Evolutionary conservation across 2,113 vertebrate species (phyloP), one percentile per base, ranked within the genome.

Genomic region (Probosciger aterrimus): DNA sequence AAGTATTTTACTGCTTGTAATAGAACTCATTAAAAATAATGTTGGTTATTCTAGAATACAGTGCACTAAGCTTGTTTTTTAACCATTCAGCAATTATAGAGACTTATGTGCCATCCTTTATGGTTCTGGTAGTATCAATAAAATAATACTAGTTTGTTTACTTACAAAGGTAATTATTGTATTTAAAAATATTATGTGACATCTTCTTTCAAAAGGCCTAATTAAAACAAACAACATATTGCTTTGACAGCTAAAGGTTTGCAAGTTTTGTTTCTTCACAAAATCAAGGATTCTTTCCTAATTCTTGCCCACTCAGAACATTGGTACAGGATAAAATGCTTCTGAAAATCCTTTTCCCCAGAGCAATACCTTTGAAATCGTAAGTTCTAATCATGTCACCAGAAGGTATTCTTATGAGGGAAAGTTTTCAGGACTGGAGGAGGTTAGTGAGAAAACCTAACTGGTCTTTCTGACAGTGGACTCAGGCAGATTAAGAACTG

Each of bases 11-110:
- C 52, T 10, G 39, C 59, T 92, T 88, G 82, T 86, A 94, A 82
- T 55, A 81, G 93, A 92, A 92, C 43, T 93, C 74, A 95, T 95
- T 92, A 96, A 95, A 96, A 96, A 70, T 55, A 76, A 94, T 70
- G 62, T 68, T 94, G 60, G 53, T 68, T 95, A 79, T 92, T 79
- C 84, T 80, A 50, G 68, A 83, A 76, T 31, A 55, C 52, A 73
- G 55, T 88, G 60, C 78, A 81, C 14, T 70, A 83, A 97, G 80
- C 62, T 94, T 63, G 41, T 23, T 63, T 92, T 93, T 73, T 95
- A 93, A 75, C 35, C 76, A 79, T 70, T 92, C 82, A 78, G 80
- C 71, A 90, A 59, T 91, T 94, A 85, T 35, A 77, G 27, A 95
- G 64, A 81, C 62, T 92, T 94, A 80, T 30, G 31, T 46, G 55